Evolutionary conservation across 2,888 invertebrate species (phyloP), one percentile per base, ranked within the genome.

Genomic region (Luperina testacea): DNA sequence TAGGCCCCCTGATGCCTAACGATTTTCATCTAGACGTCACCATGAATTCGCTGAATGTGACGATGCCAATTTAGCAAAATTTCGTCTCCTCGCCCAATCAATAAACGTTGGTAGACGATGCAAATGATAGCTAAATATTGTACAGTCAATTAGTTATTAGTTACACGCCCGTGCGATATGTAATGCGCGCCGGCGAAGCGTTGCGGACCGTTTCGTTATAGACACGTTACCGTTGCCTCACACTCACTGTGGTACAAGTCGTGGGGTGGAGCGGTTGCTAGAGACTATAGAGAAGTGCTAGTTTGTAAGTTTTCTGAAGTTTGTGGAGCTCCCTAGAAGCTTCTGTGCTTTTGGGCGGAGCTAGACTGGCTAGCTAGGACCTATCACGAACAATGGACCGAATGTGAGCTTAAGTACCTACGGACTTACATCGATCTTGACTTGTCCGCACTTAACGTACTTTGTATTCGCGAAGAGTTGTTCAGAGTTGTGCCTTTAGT

Each of bases 171-270:
- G 78, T 78, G 80, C 77, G 79, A 84, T 82, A 84, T 88, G 88
- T 87, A 89, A 91, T 86, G 86, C 85, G 88, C 87, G 88, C 89
- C 88, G 85, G 87, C 92, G 90, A 89, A 93, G 92, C 93, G 93
- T 92, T 90, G 90, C 92, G 88, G 90, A 89, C 91, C 89, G 92
- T 91, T 93, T 90, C 91, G 87, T 87, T 90, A 89, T 88, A 89
- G 77, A 77, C 88, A 87, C 86, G 87, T 89, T 91, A 91, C 91
- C 88, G 92, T 95, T 95, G 91, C 94, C 82, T 90, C 94, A 94
- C 89, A 73, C 72, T 84, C 13, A 8, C 38, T 38, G 69, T 75
- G 77, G 74, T 51, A 20, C 63, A 85, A 79, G 65, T 59, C 6
- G 32, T 45, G 24, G 9, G 27, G 6, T 64, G 6, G 7, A 71